Evolutionary conservation across 1,140 invertebrate species (phyloP), one percentile per base, ranked within the genome.

Genomic region (Solenopsis fugax): DNA sequence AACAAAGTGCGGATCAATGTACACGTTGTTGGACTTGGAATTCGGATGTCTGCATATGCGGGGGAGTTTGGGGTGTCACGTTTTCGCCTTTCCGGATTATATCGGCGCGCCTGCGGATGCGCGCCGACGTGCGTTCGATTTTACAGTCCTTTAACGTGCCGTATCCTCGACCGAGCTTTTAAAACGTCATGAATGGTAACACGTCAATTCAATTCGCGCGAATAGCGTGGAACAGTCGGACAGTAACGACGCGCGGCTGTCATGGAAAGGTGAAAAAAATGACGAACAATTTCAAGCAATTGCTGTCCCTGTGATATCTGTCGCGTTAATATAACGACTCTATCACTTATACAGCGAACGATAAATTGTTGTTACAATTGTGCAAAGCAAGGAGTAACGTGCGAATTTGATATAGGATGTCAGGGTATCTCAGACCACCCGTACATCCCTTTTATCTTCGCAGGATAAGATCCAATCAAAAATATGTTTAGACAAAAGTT

Each of bases 41-140:
- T 52, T 78, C 69, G 73, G 24, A 60, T 45, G 48, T 76, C 12
- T 50, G 37, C 48, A 50, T 48, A 29, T 16, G 10, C 64, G 45
- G 0, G 56, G 24, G 21, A 48, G n/a, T 64, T 37, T 7, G 48
- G 73, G 16, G 21, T n/a, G 65, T 88, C 69, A 78, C 87, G 73
- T 78, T 88, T 80, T 73, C 67, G 45, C 72, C 50, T 56, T 85
- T 77, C 58, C 78, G 87, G 72, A 88, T 88, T 88, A 88, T 73
- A 88, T 73, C 78, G 62, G 73, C 71, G 52, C 18, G 45, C n/a
- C 12, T 29, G 64, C 48, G 45, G 48, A 45, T 52, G 65, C 56
- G 62, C 24, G 50, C 52, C 13, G 69, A 45, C 60, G 60, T 56
- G 34, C 6, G 86, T 45, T 37, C 78, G 71, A 88, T 48, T 88